Evolutionary conservation across 2,888 invertebrate species (phyloP), one percentile per base, ranked within the genome.

Genomic region (Mechanitis messenoides): DNA sequence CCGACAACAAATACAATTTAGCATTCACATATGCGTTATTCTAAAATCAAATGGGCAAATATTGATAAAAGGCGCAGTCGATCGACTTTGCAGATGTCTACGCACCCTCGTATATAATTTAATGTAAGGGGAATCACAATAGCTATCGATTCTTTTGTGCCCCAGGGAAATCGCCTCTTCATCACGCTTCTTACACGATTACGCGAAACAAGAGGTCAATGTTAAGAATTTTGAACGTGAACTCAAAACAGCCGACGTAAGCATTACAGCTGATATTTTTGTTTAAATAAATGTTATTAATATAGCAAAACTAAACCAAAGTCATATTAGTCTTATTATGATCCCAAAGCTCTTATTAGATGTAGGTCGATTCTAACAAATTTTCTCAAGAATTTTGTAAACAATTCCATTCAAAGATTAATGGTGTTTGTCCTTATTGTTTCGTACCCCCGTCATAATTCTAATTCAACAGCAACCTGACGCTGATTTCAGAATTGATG

Each of bases 121-220:
- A 83, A 83, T 81, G 82, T 78, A 79, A 83, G 86, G 84, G 81
- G 81, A 71, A 80, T 78, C 79, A 85, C 86, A 85, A 87, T 83
- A 75, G 83, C 72, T 81, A 85, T 84, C 80, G 87, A 85, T 85
- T 80, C 81, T 74, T 81, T 80, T 80, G 77, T 79, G 73, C 74
- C 76, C 75, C 61, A 69, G 79, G 83, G 83, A 81, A 79, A 81
- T 81, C 77, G 78, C 66, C 74, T 76, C 76, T 78, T 74, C 75
- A 76, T 75, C 74, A 76, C 73, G 71, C 75, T 78, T 79, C 75
- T 80, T 79, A 75, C 78, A 71, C 72, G 78, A 77, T 78, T 78
- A 78, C 78, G 76, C 71, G 76, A 71, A 77, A 77, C 74, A 76
- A 72, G 70, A 71, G 69, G 68, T 69, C 68, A 70, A 72, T 70